phyloP scores from a whole-genome alignment of 2,113 vertebrate genomes.

The Rhodinocichla rosea region DNA sequence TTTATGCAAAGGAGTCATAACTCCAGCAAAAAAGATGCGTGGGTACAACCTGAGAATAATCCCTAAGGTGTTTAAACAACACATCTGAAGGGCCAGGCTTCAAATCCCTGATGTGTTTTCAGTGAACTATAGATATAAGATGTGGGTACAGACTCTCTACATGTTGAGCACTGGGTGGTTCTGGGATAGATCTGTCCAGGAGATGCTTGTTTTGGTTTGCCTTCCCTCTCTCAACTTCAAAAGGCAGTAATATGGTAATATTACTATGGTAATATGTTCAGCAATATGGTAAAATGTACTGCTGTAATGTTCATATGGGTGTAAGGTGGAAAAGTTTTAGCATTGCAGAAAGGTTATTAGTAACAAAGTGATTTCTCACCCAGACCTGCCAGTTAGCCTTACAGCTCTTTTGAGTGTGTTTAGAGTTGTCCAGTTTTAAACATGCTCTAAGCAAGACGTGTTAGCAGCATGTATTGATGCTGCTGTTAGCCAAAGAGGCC shows the following conservation, averaged over 20 bases:
- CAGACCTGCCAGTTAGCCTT: neutral
- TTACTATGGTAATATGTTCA: too few relatives aligned
- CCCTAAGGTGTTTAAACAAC: neutral
- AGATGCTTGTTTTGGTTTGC: neutral
- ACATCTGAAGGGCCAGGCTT: neutral
- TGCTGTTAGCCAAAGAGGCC: neutral
- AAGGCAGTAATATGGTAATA: neutral
- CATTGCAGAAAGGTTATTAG: neutral
- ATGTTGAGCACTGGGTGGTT: neutral
- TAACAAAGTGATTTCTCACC: neutral
- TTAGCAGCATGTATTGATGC: rapidly evolving
- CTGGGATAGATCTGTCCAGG: neutral
- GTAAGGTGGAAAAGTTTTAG: neutral
- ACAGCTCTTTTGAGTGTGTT: neutral
- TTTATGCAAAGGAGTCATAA: neutral
- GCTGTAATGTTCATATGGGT: neutral
- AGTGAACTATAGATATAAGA: neutral
- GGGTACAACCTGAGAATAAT: neutral
- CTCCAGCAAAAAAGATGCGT: neutral
- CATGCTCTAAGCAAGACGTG: neutral
- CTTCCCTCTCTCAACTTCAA: neutral
- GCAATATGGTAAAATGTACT: too few relatives aligned
- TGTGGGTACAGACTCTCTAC: neutral
- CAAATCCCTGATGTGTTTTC: neutral
- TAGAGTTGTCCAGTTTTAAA: neutral